Percentiles rank a stretch among this genome's conserved stretches.
Conservation (phyloP, 2,888 invertebrate species). For the Reticulitermes lucifugus region DNA sequence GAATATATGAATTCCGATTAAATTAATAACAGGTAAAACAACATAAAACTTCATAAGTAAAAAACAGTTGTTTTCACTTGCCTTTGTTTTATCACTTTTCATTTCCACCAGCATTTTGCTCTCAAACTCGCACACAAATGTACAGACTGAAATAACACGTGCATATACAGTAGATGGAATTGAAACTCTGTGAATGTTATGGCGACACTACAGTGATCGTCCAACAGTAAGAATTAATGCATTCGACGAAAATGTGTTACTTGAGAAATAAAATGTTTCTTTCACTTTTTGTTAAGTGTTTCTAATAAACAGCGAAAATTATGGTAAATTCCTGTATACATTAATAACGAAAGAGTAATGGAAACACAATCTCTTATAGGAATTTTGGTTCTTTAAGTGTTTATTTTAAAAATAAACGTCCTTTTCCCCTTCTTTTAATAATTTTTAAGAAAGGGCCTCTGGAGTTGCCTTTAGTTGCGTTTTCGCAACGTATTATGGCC, state of each 20-base stretch:
- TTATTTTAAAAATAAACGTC: constrained; percentile 2
- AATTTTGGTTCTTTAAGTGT: constrained; percentile 7
- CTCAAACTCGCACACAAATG: constrained; percentile 5
- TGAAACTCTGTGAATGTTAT: background rate
- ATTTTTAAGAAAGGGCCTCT: constrained; percentile 15
- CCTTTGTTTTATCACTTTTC: background rate
- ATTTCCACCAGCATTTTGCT: background rate
- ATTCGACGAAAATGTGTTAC: background rate
- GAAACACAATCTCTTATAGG: background rate
- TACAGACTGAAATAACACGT: background rate
- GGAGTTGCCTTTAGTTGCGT: constrained; percentile 23
- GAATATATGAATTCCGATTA: constrained; percentile 16
- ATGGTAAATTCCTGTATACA: background rate
- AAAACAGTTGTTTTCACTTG: constrained; percentile 17
- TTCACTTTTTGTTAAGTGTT: background rate
- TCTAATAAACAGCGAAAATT: background rate
- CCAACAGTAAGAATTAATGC: background rate
- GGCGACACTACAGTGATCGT: constrained; percentile 14
- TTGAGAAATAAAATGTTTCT: background rate
- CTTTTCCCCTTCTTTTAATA: background rate
- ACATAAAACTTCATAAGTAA: constrained; percentile 23
- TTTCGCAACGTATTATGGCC: background rate
- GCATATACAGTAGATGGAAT: background rate
- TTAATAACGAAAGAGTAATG: background rate
- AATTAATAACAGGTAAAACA: constrained; percentile 18